phyloP scores from a whole-genome alignment of 2,797 vertebrate genomes.

The Hyperoplus immaculatus region DNA sequence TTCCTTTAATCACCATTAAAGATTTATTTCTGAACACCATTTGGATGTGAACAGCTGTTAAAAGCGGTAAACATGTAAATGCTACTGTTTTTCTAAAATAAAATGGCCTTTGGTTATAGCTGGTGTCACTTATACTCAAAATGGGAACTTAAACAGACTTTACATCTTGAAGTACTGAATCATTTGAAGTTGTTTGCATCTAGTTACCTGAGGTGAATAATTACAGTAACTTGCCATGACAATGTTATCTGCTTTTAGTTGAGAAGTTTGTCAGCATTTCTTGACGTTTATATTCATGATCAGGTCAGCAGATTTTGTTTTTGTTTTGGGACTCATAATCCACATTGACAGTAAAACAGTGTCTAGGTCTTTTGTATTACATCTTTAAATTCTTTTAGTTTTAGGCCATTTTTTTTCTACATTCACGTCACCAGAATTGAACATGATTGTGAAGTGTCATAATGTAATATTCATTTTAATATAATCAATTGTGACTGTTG shows the following conservation, averaged over 20 bases:
- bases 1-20: constrained; percentile 27
- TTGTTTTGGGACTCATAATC: constrained; percentile 47
- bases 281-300: constrained; percentile 44
- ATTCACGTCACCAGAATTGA: constrained; percentile 68
- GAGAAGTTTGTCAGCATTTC: constrained; percentile 47
- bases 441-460: constrained; percentile 75
- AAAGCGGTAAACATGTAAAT: constrained; percentile 42
- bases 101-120: constrained; percentile 59
- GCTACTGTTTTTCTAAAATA: constrained; percentile 49
- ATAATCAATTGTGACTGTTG: constrained; percentile 72
- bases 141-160: constrained; percentile 52
- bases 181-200: constrained; percentile 40
- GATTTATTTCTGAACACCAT: constrained; percentile 58
- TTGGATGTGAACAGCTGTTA: constrained; percentile 57
- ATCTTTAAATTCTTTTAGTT: constrained; percentile 67
- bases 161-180: constrained; percentile 46
- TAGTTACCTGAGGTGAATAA: constrained; percentile 46
- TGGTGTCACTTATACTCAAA: constrained; percentile 42
- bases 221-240: constrained; percentile 41
- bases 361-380: constrained; percentile 71
- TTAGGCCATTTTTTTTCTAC: constrained; percentile 47
- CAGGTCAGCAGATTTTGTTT: constrained; percentile 46
- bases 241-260: constrained; percentile 49
- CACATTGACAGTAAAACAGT: constrained; percentile 59
- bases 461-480: constrained; percentile 73